phyloP scores from a whole-genome alignment of 1,140 invertebrate genomes.

The Calosoma granatense region DNA sequence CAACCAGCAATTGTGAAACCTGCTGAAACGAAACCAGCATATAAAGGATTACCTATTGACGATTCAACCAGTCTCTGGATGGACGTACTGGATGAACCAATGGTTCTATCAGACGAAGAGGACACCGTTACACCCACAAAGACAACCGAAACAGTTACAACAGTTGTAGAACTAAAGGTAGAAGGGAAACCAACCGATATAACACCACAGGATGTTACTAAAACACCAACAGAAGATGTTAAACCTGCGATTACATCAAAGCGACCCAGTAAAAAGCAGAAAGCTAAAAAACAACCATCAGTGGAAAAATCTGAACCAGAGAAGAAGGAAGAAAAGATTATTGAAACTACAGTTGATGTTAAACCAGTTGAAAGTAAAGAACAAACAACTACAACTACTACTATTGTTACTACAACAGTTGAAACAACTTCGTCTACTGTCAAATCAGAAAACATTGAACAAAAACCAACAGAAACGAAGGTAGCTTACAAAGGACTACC shows the following conservation, averaged over 20 bases:
- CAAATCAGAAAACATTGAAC: neutral
- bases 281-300: neutral
- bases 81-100: slow-evolving; percentile 21
- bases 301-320: neutral
- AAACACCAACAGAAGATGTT: neutral
- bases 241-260: neutral
- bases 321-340: neutral
- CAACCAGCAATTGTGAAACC: too few species aligned
- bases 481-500: slow-evolving; percentile 34
- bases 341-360: neutral
- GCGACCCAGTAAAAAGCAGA: neutral
- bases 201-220: slow-evolving; percentile 1
- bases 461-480: neutral
- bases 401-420: too few species aligned
- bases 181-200: slow-evolving; percentile 3
- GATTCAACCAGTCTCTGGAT: slow-evolving; percentile 29
- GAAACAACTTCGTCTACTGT: neutral
- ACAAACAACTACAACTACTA: too few species aligned
- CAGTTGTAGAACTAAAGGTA: neutral
- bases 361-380: too few species aligned
- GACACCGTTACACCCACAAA: slow-evolving; percentile 11
- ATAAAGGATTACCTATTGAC: slow-evolving; percentile 32
- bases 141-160: too few species aligned
- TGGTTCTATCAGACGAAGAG: slow-evolving; percentile 19
- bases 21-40: slow-evolving; percentile 18